Evolutionary conservation across 2,113 vertebrate species (phyloP), one percentile per base, ranked within the genome.

Genomic region (Leptocoma aspasia): DNA sequence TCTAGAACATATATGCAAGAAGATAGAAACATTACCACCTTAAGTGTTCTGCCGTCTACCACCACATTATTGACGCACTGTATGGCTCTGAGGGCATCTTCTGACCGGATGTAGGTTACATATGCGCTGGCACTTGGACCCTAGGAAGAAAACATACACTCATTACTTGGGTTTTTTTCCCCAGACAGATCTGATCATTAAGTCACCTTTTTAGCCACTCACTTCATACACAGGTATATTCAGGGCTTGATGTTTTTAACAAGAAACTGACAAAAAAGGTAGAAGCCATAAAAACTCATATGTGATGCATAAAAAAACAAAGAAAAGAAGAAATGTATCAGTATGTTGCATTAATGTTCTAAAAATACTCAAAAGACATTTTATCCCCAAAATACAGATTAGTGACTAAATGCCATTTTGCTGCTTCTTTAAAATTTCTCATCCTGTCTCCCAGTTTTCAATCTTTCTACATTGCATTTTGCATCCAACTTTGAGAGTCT

Each of bases 1-100:
- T 30, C 60, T 68, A 49, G 13, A 37, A 92, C 39, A 57, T 8
- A 90, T 1, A 52, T 1, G 2, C 10, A 53, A 92, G 8, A 80
- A 60, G 27, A 52, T 19, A 81, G 72, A 90, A 92, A 52, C 9
- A 47, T 87, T 41, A 92, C 96, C 91, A 99, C 99, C 99, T 99
- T 99, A 90, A 99, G 99, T 92, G 99, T 99, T 98, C 99, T 99
- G 96, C 99, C 99, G 35, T 99, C 99, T 95, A 99, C 99, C 78
- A 99, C 99, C 95, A 99, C 99, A 77, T 99, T 99, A 98, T 99
- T 99, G 94, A 99, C 99, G 30, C 99, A 99, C 92, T 99, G 99
- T 98, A 99, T 99, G 96, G 99, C 99, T 99, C 99, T 98, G 94
- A 99, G 98, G 96, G 99, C 99, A 93, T 99, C 99, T 98, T 99